Base-by-base conservation (phyloP, 1,140 invertebrate species). In the Calosoma granatense region DNA sequence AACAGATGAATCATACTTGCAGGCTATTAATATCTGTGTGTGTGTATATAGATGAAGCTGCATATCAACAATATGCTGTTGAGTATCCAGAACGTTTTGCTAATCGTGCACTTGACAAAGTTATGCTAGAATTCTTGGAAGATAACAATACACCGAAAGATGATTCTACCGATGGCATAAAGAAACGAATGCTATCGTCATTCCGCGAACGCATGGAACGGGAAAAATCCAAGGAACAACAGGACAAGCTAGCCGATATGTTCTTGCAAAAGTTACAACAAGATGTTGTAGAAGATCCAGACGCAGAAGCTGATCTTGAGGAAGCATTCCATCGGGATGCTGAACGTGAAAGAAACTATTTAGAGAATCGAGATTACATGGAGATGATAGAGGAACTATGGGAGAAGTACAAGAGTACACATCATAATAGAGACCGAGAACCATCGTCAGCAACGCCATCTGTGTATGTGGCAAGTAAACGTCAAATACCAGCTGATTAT, bases 401-500 rank as follows among this genome's bases (percentile, higher is more conserved):
- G 78, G 75, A 80, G 26, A 81, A 81, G 67, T 81, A 81, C 60
- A 76, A 79, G 65, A 74, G 68, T 55, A 61, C 67, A 41, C 57
- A 55, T 36, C 53, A 70, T 54, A 63, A 41, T 12, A n/a, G 12
- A 54, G 20, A 54, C 9, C 1, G 6, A 21, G 17, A 22, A 20
- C 23, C 20, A 30, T n/a, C n/a, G n/a, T n/a, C n/a, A n/a, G 20
- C 12, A 58, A 20, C 2, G 17, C 11, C n/a, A 51, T 55, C 22
- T 53, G 47, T 17, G 14, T 23, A 19, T n/a, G 22, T 2, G n/a
- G 23, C 20, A 15, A 20, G 20, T 9, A 63, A 65, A 56, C 56
- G 61, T 26, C 61, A 63, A 57, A 53, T 60, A 54, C 61, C 60
- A 6, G 55, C 57, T 12, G 60, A 64, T 23, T 64, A 59, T 39